Percentiles rank a stretch among this genome's conserved stretches.
phyloP scores from a whole-genome alignment of 1,140 invertebrate species.

The Macrobrachium nipponense region DNA sequence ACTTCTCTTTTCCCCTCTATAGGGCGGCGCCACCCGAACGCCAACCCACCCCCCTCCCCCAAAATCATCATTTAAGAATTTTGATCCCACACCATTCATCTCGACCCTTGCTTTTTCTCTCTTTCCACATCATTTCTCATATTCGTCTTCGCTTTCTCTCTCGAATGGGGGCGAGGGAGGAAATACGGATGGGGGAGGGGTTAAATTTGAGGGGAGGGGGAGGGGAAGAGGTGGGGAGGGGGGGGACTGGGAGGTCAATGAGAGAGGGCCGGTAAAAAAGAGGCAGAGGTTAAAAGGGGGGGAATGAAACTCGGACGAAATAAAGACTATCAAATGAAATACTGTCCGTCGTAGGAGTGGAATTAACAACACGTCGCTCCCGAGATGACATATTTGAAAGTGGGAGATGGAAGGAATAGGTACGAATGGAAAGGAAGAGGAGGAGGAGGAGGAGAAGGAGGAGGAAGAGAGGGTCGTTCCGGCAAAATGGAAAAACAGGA shows the following conservation, averaged over 20 bases:
- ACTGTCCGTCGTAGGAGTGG: too few species aligned
- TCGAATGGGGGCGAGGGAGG: slow-evolving; percentile 22
- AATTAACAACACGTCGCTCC: too few species aligned
- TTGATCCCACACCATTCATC: slow-evolving; percentile 56
- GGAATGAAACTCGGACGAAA: background rate
- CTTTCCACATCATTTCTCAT: slow-evolving; percentile 58
- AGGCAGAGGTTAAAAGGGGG: background rate
- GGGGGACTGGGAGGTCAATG: background rate
- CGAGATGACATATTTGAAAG: too few species aligned
- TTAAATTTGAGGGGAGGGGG: background rate
- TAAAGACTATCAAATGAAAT: too few species aligned
- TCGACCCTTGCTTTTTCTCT: slow-evolving; percentile 40
- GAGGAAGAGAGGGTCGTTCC: too few species aligned
- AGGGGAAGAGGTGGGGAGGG: background rate
- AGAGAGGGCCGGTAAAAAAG: background rate
- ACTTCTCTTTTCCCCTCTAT: background rate
- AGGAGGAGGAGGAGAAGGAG: too few species aligned
- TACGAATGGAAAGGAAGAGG: too few species aligned
- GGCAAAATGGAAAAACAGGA: too few species aligned
- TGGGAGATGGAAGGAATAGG: too few species aligned
- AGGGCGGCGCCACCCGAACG: background rate
- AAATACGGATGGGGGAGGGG: slow-evolving; percentile 27
- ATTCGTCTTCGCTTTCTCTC: slow-evolving; percentile 47
- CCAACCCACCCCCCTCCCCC: slow-evolving; percentile 7
- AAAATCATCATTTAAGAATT: slow-evolving; percentile 57